A percentile compares a stretch with the other conserved stretches of the same genome.
Conservation (phyloP, 2,113 vertebrate species). For the Casuarius casuarius region DNA sequence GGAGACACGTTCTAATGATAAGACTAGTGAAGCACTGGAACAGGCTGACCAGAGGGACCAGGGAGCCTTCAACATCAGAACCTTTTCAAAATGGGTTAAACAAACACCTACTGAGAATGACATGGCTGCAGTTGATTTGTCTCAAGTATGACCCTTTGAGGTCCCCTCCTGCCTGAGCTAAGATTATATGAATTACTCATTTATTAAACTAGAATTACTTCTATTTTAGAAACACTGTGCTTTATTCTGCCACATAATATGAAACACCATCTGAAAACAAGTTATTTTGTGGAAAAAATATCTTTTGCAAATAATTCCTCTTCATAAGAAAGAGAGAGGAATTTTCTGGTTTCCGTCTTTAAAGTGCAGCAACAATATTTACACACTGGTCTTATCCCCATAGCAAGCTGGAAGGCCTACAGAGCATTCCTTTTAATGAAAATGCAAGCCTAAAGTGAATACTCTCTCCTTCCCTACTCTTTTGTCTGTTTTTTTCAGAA, state of each 20-base stretch:
- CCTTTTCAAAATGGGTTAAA: conserved; percentile 10
- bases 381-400: not conserved
- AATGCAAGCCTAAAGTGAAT: not conserved
- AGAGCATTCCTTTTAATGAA: not conserved
- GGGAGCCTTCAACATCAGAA: not conserved
- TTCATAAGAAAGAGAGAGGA: not conserved
- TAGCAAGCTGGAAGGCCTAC: not conserved
- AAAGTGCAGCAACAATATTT: not conserved
- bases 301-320: not conserved
- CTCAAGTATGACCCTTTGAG: not conserved
- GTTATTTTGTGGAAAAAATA: not conserved
- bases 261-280: not conserved
- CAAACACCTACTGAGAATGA: conserved; percentile 10
- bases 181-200: not conserved
- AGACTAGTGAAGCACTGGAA: conserved; percentile 3
- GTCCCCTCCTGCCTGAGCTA: not conserved
- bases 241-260: not conserved
- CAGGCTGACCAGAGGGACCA: not conserved
- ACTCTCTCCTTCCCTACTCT: not conserved
- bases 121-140: not conserved
- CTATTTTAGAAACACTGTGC: not conserved
- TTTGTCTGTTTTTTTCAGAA: not conserved
- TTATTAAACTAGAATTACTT: not conserved
- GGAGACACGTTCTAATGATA: not conserved
- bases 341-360: not conserved